Evolutionary conservation across 2,888 invertebrate species (phyloP), one percentile per base, ranked within the genome.

Genomic region (Pachliopta kotzebuea): DNA sequence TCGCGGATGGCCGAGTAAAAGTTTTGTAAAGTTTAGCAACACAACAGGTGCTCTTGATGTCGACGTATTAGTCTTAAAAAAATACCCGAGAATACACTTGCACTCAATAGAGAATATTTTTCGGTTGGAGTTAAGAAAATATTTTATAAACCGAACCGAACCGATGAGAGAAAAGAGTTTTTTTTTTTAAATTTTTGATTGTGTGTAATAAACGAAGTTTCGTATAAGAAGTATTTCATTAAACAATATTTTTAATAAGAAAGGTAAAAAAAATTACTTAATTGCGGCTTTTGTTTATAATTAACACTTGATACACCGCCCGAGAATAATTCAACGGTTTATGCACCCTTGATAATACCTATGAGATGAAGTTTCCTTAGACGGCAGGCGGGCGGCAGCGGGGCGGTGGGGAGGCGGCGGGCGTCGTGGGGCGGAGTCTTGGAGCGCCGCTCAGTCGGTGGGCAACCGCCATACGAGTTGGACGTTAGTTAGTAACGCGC

Each of bases 361-460:
- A 85, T 80, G 87, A 86, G 88, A 88, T 85, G 85, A 88, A 89
- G 88, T 91, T 90, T 86, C 86, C 85, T 86, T 80, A 84, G 85
- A 84, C 85, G 86, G 75, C 84, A 83, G 83, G 76, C 81, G 80
- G 84, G 80, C 75, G 76, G 81, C 71, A 76, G 83, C 75, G 84
- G 80, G 76, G 83, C 75, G 84, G 80, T 60, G 81, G 82, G 88
- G 87, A 85, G 86, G 82, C 75, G 73, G 67, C 69, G 72, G 80
- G 76, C 80, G 80, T 76, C 80, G 79, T 77, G 78, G 87, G 90
- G 90, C 90, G 91, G 90, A 90, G 90, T 76, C 70, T 76, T 74
- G 54, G 42, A 79, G 79, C 80, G 76, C 72, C 82, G 83, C 70
- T 87, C 90, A 91, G 92, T 90, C 90, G 88, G 90, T 89, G 86